Conservation (phyloP, 2,113 vertebrate species). For the Vanacampus margaritifer region DNA sequence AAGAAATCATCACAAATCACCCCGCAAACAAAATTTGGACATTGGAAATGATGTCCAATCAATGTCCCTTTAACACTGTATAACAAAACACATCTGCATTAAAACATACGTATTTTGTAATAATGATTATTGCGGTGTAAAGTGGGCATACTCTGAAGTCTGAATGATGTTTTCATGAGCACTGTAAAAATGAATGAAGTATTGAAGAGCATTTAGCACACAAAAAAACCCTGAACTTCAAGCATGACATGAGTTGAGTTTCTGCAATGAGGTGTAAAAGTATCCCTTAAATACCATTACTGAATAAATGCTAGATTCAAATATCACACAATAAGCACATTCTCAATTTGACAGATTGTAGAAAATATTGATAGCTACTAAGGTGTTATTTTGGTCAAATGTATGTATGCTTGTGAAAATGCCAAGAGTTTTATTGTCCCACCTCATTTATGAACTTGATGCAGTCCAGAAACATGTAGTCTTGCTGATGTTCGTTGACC, state of each 20-base stretch:
- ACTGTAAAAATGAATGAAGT: neutral
- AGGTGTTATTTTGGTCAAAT: neutral
- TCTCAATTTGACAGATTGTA: neutral
- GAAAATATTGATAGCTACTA: neutral
- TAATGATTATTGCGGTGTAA: too few relatives aligned
- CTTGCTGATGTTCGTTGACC: conserved; percentile 87
- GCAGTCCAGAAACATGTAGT: conserved; percentile 96
- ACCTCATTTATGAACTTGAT: conserved; percentile 90
- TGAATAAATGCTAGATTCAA: neutral
- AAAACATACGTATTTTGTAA: too few relatives aligned
- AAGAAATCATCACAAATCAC: neutral
- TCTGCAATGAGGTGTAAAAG: neutral
- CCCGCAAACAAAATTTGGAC: neutral
- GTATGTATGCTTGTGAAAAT: neutral
- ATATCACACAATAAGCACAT: neutral
- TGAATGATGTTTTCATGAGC: too few relatives aligned
- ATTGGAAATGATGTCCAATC: too few relatives aligned
- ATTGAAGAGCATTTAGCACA: neutral
- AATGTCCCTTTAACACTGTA: too few relatives aligned
- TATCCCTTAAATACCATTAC: neutral
- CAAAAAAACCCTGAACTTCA: neutral
- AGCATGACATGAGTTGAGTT: neutral
- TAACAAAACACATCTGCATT: too few relatives aligned
- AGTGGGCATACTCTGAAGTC: too few relatives aligned
- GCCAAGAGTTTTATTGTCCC: conserved; percentile 5